Percentiles rank a stretch among this genome's conserved stretches.
These are phyloP conservation scores for Elaeidobius kamerunicus DNA, from an alignment of 2,888 invertebrate species.

Conservation along the genomic window DNA sequence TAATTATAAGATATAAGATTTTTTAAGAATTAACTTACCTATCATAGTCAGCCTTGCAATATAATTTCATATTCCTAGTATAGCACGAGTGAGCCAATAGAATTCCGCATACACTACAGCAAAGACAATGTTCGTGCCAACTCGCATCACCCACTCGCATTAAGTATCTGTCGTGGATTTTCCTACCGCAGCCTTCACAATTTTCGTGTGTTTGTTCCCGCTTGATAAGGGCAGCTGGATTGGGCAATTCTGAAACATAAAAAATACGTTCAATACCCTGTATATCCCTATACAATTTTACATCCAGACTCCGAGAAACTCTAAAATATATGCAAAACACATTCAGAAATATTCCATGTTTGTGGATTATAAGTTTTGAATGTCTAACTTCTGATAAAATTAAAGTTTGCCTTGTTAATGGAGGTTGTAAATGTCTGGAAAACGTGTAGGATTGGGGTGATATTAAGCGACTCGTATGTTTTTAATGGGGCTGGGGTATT, in stretches of 20 bases:
- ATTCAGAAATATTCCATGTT: no score
- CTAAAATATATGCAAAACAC: no score
- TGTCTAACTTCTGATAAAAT: slow-evolving; percentile 22
- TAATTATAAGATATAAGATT: background rate
- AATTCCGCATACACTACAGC: slow-evolving; percentile 90
- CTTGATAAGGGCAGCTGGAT: slow-evolving; percentile 57
- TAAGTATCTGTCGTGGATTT: slow-evolving; percentile 92
- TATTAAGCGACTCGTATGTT: slow-evolving; percentile 1
- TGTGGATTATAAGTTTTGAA: no score
- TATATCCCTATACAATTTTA: no score
- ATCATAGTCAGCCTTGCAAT: slow-evolving; percentile 97
- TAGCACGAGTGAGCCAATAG: slow-evolving; percentile 92
- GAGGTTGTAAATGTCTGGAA: slow-evolving; percentile 20
- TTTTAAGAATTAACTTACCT: slow-evolving; percentile 59
- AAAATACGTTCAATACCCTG: no score
- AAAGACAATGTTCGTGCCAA: slow-evolving; percentile 96
- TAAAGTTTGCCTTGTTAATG: slow-evolving; percentile 19
- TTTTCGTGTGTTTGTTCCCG: slow-evolving; percentile 80
- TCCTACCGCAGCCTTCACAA: slow-evolving; percentile 93
- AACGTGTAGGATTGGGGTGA: slow-evolving; percentile 10
- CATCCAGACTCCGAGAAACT: no score
- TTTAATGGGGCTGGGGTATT: background rate
- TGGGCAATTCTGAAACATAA: slow-evolving; percentile 38
- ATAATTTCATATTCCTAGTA: slow-evolving; percentile 88
- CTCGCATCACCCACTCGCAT: slow-evolving; percentile 92